A percentile compares a stretch with the other conserved stretches of the same genome.
Evolutionary conservation across 2,888 invertebrate species (phyloP).

Genomic region (Leptinotarsa haldemani): DNA sequence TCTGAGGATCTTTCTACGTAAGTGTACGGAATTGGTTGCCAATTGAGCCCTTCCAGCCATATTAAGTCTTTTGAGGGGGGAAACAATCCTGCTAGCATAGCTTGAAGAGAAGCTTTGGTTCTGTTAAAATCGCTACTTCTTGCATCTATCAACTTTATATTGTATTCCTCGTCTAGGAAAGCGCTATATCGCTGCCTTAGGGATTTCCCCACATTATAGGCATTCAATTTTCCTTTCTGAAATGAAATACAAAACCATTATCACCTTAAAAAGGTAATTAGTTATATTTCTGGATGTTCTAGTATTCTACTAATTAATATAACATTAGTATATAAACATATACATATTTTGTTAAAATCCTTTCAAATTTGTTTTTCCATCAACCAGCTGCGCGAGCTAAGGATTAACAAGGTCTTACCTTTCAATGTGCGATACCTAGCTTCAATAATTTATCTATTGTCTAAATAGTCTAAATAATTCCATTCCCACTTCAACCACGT

Average conservation of each 20-base stretch:
- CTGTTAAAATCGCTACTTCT: conserved; percentile 76
- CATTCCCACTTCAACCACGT: too few relatives aligned
- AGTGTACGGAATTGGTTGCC: conserved; percentile 58
- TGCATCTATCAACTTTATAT: conserved; percentile 68
- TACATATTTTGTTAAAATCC: too few relatives aligned
- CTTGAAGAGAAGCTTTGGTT: conserved; percentile 78
- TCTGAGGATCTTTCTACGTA: conserved; percentile 46
- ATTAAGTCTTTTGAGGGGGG: conserved; percentile 70
- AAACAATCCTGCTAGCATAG: conserved; percentile 76
- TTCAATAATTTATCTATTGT: too few relatives aligned
- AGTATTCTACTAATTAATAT: too few relatives aligned
- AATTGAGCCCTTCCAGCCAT: conserved; percentile 67
- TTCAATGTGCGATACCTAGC: too few relatives aligned
- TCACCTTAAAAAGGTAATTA: too few relatives aligned
- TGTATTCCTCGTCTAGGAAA: conserved; percentile 71
- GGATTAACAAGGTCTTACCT: too few relatives aligned
- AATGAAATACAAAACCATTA: conserved; percentile 31
- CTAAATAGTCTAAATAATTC: too few relatives aligned
- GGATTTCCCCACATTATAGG: conserved; percentile 74
- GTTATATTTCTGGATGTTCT: too few relatives aligned
- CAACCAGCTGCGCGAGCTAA: too few relatives aligned
- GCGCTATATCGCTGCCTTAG: conserved; percentile 71
- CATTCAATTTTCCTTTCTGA: conserved; percentile 70
- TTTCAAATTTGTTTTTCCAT: too few relatives aligned
- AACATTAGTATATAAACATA: too few relatives aligned